Percentiles rank a stretch among this genome's conserved stretches.
phyloP scores from a whole-genome alignment of 2,113 vertebrate species.

The Grallaria varia region DNA sequence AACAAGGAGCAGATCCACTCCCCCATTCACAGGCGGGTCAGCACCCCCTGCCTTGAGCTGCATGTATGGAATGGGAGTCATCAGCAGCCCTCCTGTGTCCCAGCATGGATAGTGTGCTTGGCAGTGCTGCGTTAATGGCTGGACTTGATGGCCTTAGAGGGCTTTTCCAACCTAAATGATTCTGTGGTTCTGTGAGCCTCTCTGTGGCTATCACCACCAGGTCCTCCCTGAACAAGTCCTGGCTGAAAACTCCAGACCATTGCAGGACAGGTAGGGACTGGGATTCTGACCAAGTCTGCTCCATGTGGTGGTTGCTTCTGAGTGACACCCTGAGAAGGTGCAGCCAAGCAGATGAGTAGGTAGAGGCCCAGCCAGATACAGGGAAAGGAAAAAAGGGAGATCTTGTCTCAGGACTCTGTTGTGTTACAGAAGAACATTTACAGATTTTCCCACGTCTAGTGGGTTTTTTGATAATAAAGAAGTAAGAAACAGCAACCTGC shows the following conservation, averaged over 20 bases:
- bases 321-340: background rate
- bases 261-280: background rate
- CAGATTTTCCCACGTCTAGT: background rate
- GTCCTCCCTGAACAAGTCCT: background rate
- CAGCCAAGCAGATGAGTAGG: background rate
- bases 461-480: background rate
- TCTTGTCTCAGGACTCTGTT: background rate
- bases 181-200: too few relatives aligned
- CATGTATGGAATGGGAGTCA: background rate
- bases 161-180: background rate
- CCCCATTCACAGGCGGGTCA: background rate
- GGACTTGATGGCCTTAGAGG: background rate
- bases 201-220: background rate
- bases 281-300: background rate
- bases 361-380: background rate
- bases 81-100: background rate
- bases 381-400: background rate
- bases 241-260: background rate
- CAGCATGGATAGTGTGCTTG: background rate
- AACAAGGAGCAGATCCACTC: background rate
- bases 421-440: background rate
- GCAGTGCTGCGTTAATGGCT: background rate
- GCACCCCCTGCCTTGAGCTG: background rate
- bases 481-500: background rate
- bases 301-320: fast-evolving